Base-by-base conservation (phyloP, 2,113 vertebrate species). In the Propithecus coquereli region DNA sequence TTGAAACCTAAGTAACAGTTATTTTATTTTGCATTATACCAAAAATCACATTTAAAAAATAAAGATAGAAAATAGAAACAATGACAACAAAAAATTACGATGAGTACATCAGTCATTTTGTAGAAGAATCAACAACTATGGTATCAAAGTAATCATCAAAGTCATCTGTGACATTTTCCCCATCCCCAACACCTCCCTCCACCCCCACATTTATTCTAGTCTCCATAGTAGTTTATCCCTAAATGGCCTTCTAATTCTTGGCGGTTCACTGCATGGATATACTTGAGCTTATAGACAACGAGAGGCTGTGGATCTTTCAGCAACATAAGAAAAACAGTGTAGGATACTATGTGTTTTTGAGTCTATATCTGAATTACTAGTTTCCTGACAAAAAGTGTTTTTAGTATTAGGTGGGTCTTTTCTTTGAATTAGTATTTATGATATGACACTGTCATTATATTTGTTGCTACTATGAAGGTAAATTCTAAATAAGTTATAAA, bases 401-500 rank as follows among this genome's bases (percentile, higher is more conserved):
- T 79, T 71, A 84, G 20, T 20, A 43, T n/a, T 76, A 74, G 32
- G 3, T 84, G 11, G 68, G 22, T 68, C 3, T 87, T 92, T 85
- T 79, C 45, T 87, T 34, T 71, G 57, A 87, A 37, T 71, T 79
- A 84, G 13, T 65, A 52, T 82, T 95, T 82, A 52, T 50, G 89
- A 70, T 68, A 66, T 80, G 22, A 17, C 22, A 83, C 32, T 54
- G 25, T 54, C 18, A 59, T 34, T 91, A 32, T 86, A 61, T 50
- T 43, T 84, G 54, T 40, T 80, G 32, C 12, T 74, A 61, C 8
- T 45, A 37, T 68, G 25, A 91, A 91, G 18, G n/a, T 76, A 80
- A 73, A 85, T 63, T 92, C 45, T 50, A 87, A 87, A 66, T 90
- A 85, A 92, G 32, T 91, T 88, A 68, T 77, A 80, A 84, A 90